Conservation (phyloP, 2,888 invertebrate species). For the Morinoia aosen region DNA sequence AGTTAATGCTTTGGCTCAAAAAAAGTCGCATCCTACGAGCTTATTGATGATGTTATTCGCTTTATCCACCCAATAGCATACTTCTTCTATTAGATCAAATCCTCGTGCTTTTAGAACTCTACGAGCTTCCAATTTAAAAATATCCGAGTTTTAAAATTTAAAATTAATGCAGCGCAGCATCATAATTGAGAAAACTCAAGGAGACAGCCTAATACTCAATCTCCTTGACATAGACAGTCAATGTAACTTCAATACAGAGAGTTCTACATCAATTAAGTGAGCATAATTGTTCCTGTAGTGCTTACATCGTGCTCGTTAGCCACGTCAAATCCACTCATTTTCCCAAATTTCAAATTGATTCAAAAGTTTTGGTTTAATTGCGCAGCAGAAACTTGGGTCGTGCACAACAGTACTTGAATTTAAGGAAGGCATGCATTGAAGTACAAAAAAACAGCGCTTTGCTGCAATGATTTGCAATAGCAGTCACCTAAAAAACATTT, state of each 20-base stretch:
- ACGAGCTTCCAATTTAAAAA: too few species aligned
- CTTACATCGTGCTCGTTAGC: neutral
- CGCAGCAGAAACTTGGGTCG: neutral
- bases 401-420: neutral
- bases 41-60: too few species aligned
- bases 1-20: too few species aligned
- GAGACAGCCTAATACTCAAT: neutral
- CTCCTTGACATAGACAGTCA: neutral
- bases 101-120: too few species aligned
- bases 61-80: too few species aligned
- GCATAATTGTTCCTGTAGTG: neutral
- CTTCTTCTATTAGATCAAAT: too few species aligned
- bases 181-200: neutral
- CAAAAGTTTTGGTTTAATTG: neutral
- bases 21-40: too few species aligned
- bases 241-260: neutral
- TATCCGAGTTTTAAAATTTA: neutral
- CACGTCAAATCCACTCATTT: neutral
- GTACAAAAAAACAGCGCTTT: neutral
- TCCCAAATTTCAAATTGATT: neutral
- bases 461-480: neutral
- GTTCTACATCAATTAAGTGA: neutral
- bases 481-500: neutral
- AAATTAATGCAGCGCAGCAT: neutral
- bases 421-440: neutral